phyloP scores from a whole-genome alignment of 92 coral and sea anemone species.

The Paragorgia papillata region DNA sequence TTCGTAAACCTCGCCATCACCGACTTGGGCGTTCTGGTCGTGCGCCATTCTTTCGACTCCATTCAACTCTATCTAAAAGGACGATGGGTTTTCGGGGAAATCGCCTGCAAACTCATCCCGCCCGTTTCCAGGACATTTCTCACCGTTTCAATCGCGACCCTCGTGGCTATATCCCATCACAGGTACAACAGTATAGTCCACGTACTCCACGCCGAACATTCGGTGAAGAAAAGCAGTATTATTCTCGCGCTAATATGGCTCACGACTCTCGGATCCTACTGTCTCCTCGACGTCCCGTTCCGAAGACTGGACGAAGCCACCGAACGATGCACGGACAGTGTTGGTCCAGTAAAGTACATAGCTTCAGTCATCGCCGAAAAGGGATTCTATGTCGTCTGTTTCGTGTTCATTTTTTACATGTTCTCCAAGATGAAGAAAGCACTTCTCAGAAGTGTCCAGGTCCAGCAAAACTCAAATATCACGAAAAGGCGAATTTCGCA shows the following conservation, averaged over 20 bases:
- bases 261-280: neutral
- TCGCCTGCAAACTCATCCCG: neutral
- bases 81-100: conserved; percentile 12
- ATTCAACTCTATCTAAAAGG: conserved; percentile 13
- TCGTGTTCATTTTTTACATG: conserved; percentile 13
- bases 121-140: conserved; percentile 5
- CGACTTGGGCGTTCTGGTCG: conserved; percentile 1
- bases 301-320: neutral
- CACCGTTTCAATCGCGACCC: neutral
- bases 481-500: neutral
- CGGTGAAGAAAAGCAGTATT: neutral
- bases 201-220: neutral
- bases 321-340: conserved; percentile 2
- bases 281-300: neutral
- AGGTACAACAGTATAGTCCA: conserved; percentile 7
- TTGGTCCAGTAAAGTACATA: neutral
- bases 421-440: conserved; percentile 1
- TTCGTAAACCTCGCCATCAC: conserved; percentile 5
- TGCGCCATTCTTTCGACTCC: conserved; percentile 1
- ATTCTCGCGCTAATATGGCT: neutral
- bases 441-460: neutral
- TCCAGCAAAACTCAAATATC: conserved; percentile 20
- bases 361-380: neutral
- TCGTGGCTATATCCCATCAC: conserved; percentile 17
- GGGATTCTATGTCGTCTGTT: conserved; percentile 15